phyloP scores from a whole-genome alignment of 2,888 invertebrate species.

The Nomada ferruginata region DNA sequence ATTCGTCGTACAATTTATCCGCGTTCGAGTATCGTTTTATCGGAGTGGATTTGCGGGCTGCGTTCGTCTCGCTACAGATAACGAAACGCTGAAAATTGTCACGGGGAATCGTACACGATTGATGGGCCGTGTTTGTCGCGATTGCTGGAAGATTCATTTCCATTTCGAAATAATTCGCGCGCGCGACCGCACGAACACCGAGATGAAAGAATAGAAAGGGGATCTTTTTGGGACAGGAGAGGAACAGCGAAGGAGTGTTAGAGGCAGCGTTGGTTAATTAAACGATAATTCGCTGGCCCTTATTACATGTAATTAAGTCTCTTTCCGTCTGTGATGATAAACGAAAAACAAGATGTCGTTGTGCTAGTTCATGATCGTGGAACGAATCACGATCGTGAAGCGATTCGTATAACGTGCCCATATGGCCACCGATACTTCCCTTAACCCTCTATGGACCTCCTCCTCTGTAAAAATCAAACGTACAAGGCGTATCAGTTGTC shows the following conservation, averaged over 20 bases:
- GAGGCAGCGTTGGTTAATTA: constrained; percentile 8
- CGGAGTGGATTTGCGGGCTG: neutral
- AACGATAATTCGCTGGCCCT: constrained; percentile 35
- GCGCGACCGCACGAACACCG: constrained; percentile 20
- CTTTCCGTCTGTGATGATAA: constrained; percentile 70
- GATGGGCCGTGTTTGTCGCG: constrained; percentile 24
- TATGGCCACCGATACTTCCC: constrained; percentile 67
- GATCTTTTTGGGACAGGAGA: neutral
- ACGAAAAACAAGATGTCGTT: constrained; percentile 43
- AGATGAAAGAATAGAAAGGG: neutral
- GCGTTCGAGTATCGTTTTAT: constrained; percentile 16
- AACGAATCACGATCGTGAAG: constrained; percentile 42
- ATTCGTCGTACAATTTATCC: constrained; percentile 30
- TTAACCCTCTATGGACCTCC: constrained; percentile 59
- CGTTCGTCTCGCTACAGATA: neutral
- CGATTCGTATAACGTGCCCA: constrained; percentile 49
- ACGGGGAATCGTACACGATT: neutral
- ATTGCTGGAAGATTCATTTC: neutral
- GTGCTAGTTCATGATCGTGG: constrained; percentile 39
- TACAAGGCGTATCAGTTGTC: neutral
- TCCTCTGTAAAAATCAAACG: neutral
- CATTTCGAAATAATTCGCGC: neutral
- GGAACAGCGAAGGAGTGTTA: neutral
- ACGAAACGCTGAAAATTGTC: neutral
- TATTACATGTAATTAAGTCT: constrained; percentile 62